Base-by-base conservation (phyloP, 2,888 invertebrate species). In the Synanthedon andrenaeformis region DNA sequence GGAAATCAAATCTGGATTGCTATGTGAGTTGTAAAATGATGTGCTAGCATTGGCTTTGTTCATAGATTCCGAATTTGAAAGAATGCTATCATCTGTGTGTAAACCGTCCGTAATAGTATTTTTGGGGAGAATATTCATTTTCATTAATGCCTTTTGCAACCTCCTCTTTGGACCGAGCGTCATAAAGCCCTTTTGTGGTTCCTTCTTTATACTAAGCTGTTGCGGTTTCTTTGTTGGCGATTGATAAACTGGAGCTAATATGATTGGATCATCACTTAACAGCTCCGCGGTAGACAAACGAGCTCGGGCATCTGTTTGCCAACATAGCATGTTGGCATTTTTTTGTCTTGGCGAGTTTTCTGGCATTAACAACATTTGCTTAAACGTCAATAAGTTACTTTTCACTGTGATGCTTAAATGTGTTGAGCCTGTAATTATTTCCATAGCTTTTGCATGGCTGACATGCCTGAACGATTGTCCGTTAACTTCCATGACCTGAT, bases 401-500 rank as follows among this genome's bases (percentile, higher is more conserved):
- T 98, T 98, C 52, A 99, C 96, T 54, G 96, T 96, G 63, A 99
- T 95, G 77, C 96, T 96, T 57, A 99, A 89, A 88, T 99, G 99
- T 52, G 98, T 99, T 52, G 97, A 96, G 56, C 96, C 94, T 61
- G 94, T 91, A 13, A 99, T 90, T 59, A 98, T 93, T 83, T 99
- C 98, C 79, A 98, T 89, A 10, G 99, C 98, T 71, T 94, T 92
- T 51, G 94, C 92, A 76, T 96, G 94, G 65, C 94, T 95, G 51
- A 99, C 96, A 82, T 96, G 96, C 70, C 96, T 94, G 78, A 99
- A 97, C 69, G 95, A 97, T 76, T 98, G 96, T 35, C 98, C 97
- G 80, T 99, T 99, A 1, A 99, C 98, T 88, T 98, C 98, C 62
- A 99, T 89, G 58, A 99, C 96, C 89, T 99, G 98, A 88, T 99